A percentile compares a stretch with the other conserved stretches of the same genome.
Conservation (phyloP, 2,888 invertebrate genomes). For the Polymixis flavicincta region DNA sequence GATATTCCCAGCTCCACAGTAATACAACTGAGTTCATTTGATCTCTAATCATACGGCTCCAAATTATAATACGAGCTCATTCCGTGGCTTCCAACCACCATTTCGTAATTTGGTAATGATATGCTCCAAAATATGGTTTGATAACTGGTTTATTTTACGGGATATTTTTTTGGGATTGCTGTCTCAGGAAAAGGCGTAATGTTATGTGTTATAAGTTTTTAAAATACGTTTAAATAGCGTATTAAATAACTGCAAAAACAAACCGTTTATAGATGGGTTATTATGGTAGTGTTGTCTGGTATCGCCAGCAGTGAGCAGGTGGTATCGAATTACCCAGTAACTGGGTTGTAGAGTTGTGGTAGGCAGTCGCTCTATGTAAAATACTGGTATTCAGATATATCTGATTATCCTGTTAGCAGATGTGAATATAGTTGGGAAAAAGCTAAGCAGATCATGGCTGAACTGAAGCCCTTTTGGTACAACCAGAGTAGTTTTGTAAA, state of each 20-base stretch:
- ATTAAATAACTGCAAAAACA: not conserved
- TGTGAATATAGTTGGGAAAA: too few relatives aligned
- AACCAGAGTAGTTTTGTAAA: too few relatives aligned
- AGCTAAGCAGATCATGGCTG: not conserved
- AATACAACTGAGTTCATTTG: conserved; percentile 8
- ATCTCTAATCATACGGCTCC: conserved; percentile 26
- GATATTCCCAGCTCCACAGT: not conserved
- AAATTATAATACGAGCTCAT: conserved; percentile 24
- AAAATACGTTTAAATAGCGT: too few relatives aligned
- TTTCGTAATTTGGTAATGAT: conserved; percentile 26
- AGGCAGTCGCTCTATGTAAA: not conserved
- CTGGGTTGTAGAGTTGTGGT: not conserved
- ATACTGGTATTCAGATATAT: not conserved
- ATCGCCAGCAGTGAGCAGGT: not conserved
- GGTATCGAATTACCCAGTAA: not conserved
- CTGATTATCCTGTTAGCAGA: not conserved
- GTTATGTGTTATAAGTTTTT: too few relatives aligned
- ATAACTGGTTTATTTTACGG: conserved; percentile 1
- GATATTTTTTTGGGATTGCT: not conserved
- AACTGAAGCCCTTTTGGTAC: not conserved
- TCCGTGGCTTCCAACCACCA: conserved; percentile 4
- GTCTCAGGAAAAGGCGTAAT: too few relatives aligned
- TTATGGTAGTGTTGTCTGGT: not conserved
- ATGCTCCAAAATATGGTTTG: conserved; percentile 12
- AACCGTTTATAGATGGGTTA: not conserved